Evolutionary conservation across 2,113 vertebrate species (phyloP).

Genomic region (Felis catus): DNA sequence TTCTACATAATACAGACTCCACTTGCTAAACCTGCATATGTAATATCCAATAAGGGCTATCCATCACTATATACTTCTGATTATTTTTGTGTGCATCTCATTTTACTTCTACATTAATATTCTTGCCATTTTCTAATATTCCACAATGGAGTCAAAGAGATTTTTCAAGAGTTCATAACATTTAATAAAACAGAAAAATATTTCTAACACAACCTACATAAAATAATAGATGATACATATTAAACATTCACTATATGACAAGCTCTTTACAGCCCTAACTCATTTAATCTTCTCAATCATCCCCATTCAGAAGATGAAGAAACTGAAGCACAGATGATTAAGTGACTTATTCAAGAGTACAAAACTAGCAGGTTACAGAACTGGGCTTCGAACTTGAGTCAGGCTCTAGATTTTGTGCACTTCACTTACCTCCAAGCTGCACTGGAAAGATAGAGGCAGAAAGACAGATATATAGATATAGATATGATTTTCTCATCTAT

Average conservation of each 20-base stretch:
- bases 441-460: not conserved
- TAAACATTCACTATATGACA: not conserved
- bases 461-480: not conserved
- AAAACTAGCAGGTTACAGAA: not conserved
- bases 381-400: not conserved
- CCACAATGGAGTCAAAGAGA: not conserved
- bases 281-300: not conserved
- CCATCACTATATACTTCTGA: not conserved
- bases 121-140: not conserved
- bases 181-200: not conserved
- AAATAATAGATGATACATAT: not conserved
- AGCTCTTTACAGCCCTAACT: not conserved
- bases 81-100: not conserved
- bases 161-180: not conserved
- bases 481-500: not conserved
- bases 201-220: not conserved
- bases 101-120: not conserved
- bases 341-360: not conserved
- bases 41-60: not conserved
- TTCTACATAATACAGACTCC: not conserved
- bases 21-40: not conserved
- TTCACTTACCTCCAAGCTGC: not conserved
- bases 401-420: accelerated
- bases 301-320: not conserved
- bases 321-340: not conserved